These are phyloP conservation scores for Cyprinodon variegatus DNA, from an alignment of 2,113 vertebrate genomes.

Conservation along the genomic window DNA sequence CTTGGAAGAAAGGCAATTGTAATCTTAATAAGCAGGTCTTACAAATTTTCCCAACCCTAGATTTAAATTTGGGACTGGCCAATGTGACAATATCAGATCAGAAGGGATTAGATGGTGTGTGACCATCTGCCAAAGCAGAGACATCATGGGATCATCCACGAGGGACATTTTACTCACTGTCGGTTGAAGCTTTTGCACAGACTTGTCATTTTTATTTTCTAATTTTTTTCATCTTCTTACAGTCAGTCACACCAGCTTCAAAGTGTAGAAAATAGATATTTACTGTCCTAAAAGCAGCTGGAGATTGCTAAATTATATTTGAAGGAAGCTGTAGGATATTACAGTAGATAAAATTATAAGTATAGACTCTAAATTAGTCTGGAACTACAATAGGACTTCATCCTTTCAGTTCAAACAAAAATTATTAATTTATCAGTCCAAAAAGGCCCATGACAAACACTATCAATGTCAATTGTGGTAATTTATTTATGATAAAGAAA, in stretches of 20 bases:
- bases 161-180: neutral
- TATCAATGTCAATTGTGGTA: too few relatives aligned
- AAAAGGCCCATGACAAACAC: neutral
- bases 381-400: too few relatives aligned
- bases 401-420: too few relatives aligned
- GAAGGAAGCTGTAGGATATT: too few relatives aligned
- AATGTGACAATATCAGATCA: neutral
- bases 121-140: neutral
- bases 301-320: neutral
- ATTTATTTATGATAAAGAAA: neutral
- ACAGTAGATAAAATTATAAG: too few relatives aligned
- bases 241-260: neutral
- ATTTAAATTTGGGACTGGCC: neutral
- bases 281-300: too few relatives aligned
- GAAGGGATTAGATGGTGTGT: neutral
- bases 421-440: too few relatives aligned
- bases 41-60: neutral
- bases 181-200: neutral
- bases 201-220: neutral
- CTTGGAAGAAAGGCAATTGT: constrained; percentile 32
- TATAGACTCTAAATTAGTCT: too few relatives aligned
- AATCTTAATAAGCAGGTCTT: constrained; percentile 23
- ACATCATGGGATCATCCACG: neutral
- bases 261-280: neutral
- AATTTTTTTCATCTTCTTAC: neutral